Evolutionary conservation across 2,888 invertebrate genomes (phyloP).

Genomic region (Drosophila subquinaria): DNA sequence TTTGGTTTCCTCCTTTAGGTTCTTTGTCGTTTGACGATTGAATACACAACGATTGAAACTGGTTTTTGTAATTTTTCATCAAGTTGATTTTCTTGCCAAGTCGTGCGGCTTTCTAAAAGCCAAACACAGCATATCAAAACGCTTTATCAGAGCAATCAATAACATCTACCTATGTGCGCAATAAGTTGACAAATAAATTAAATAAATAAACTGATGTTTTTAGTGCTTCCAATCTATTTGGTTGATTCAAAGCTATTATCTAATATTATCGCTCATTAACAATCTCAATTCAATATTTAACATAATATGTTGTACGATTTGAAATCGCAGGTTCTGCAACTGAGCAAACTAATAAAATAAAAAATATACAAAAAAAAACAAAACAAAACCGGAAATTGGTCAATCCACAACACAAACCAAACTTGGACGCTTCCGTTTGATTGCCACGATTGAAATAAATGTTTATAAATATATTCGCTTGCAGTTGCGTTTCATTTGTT

Average conservation of each 20-base stretch:
- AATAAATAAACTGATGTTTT: background rate
- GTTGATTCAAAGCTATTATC: constrained; percentile 30
- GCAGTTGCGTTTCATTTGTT: constrained; percentile 9
- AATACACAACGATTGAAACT: constrained; percentile 18
- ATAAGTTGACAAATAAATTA: background rate
- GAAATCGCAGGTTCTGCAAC: constrained; percentile 1
- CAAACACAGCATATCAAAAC: background rate
- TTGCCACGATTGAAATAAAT: constrained; percentile 39
- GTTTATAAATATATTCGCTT: constrained; percentile 22
- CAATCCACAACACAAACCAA: constrained; percentile 49
- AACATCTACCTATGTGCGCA: background rate
- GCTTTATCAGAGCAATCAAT: background rate
- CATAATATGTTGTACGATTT: constrained; percentile 17
- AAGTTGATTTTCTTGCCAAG: background rate
- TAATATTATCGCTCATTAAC: constrained; percentile 40
- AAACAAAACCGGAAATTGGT: constrained; percentile 70
- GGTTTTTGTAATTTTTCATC: constrained; percentile 40
- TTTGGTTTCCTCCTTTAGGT: constrained; percentile 40
- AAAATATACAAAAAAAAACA: background rate
- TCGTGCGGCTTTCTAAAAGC: constrained; percentile 22
- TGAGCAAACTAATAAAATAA: constrained; percentile 2
- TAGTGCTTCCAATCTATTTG: background rate
- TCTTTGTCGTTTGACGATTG: constrained; percentile 24
- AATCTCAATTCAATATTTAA: constrained; percentile 11
- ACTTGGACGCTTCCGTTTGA: constrained; percentile 70